phyloP scores from a whole-genome alignment of 2,113 vertebrate genomes.

The Notothenia rossii region DNA sequence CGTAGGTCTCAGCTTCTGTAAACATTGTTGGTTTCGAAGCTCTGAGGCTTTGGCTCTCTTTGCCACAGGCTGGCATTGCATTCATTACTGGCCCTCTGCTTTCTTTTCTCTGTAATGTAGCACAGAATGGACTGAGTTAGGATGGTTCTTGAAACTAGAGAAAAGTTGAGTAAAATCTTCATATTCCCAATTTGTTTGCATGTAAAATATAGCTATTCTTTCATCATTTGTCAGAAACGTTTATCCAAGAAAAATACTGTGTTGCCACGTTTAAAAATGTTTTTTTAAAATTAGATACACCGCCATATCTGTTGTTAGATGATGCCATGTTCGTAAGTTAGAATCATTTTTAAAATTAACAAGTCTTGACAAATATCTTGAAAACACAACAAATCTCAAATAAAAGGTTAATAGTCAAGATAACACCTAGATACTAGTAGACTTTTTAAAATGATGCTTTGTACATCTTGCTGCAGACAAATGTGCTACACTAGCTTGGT shows the following conservation, averaged over 20 bases:
- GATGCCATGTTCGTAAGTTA: not conserved
- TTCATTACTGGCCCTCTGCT: not conserved
- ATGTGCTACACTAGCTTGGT: not conserved
- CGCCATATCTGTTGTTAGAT: not conserved
- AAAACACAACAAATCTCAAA: too few species aligned
- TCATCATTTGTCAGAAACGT: not conserved
- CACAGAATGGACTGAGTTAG: not conserved
- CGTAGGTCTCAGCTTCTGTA: constrained; percentile 1
- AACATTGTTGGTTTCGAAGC: constrained; percentile 25
- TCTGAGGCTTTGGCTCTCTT: not conserved
- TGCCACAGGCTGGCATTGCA: not conserved
- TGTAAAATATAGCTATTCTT: not conserved
- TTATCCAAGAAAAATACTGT: not conserved
- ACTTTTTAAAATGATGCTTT: not conserved
- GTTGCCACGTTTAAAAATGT: too few species aligned
- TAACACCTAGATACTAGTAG: too few species aligned
- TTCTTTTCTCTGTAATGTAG: not conserved
- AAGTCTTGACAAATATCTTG: too few species aligned
- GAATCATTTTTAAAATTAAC: not conserved
- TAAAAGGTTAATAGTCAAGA: not conserved
- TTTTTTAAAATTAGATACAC: too few species aligned
- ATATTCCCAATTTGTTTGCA: not conserved
- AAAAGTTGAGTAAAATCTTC: not conserved
- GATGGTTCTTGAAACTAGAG: not conserved
- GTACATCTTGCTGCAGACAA: not conserved